Conservation (phyloP, 2,797 vertebrate genomes). For the Pelochelys cantorii region DNA sequence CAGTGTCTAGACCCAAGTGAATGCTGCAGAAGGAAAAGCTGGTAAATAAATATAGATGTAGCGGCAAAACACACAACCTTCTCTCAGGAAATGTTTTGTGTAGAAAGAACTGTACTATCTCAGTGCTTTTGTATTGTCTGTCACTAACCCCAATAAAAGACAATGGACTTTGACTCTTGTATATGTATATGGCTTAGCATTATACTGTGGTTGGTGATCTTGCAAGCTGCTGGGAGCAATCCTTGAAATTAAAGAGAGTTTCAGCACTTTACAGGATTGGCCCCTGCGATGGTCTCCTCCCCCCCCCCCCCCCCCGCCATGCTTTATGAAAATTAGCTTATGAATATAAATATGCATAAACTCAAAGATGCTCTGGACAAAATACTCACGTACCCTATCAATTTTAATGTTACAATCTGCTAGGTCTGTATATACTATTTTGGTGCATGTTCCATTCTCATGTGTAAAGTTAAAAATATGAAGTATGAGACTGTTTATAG, state of each 20-base stretch:
- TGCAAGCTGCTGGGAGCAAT: rapidly evolving
- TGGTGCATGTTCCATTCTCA: too few species aligned
- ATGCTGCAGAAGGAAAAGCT: not conserved
- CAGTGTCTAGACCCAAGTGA: not conserved
- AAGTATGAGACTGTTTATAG: too few species aligned
- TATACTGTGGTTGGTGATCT: not conserved
- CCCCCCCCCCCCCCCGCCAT: too few species aligned
- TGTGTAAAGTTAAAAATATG: too few species aligned
- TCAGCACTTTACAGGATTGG: not conserved
- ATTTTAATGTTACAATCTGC: too few species aligned
- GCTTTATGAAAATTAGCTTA: too few species aligned
- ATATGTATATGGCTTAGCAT: not conserved
- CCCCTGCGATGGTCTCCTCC: not conserved
- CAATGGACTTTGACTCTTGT: not conserved
- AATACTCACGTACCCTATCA: too few species aligned
- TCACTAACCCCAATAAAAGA: not conserved
- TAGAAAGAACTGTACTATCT: not conserved
- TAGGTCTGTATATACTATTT: too few species aligned
- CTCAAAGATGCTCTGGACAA: too few species aligned
- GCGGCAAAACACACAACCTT: too few species aligned
- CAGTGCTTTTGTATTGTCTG: not conserved
- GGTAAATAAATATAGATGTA: not conserved
- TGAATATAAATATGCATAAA: too few species aligned
- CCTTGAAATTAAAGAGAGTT: not conserved
- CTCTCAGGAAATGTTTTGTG: not conserved